Base-by-base conservation (phyloP, 2,113 vertebrate species). In the Butorides virescens region DNA sequence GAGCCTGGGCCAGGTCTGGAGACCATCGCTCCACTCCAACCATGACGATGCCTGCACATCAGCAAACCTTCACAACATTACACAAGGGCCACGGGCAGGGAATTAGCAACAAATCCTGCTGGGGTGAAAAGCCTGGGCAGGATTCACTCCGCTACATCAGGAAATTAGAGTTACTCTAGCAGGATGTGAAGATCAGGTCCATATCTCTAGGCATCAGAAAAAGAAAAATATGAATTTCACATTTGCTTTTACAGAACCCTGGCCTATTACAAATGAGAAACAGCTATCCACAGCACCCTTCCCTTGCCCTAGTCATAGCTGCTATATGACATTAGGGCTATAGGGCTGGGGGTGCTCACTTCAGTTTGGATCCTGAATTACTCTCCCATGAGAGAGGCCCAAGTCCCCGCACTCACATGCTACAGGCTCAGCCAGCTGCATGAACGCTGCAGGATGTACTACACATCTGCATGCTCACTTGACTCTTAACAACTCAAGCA, bases 381-480 rank as follows among this genome's bases (percentile, higher is more conserved):
- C 32, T 66, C 65, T 34, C 66, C 10, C 21, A 22, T 3, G 12
- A 13, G 25, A 47, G 47, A 42, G 36, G 39, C 47, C 32, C 47
- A 67, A 21, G 39, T 58, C 49, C 32, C 37, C 46, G 23, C 11
- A 5, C 16, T 50, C 27, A 39, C 0, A 0, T 5, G 1, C 39
- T 32, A 16, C 32, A 59, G 68, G 37, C 29, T 30, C 65, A 39
- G 27, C 11, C 26, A 76, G 56, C 52, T 61, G 50, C 56, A 22
- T 5, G 20, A 73, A 49, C 79, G 30, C 63, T 47, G 63, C 61
- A 74, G 80, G 56, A 74, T 5, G 42, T 25, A 3, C 76, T 14
- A 7, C 66, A 56, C 81, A 75, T 56, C 81, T 68, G 62, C 53
- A 78, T 2, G 4, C 14, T 52, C 18, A 11, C 15, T 25, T 47